Conservation (phyloP, 2,797 vertebrate species). For the Taenioides sp. region DNA sequence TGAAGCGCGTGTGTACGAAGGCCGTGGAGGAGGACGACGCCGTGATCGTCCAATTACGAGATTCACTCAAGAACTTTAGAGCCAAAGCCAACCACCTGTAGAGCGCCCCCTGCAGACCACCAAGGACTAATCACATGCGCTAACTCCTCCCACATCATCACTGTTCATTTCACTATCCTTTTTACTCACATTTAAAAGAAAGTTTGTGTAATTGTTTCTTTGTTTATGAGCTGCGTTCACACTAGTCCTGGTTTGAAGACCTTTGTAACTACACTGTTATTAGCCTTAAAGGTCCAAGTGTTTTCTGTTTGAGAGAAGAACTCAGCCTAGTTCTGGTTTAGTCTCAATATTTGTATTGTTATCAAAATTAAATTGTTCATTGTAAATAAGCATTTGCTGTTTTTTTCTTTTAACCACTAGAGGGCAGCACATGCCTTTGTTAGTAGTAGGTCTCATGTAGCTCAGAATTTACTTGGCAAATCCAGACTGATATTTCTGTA, state of each 20-base stretch:
- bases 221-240: background rate
- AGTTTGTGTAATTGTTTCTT: background rate
- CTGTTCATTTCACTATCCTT: background rate
- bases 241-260: background rate
- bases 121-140: background rate
- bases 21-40: constrained; percentile 57
- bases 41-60: constrained; percentile 45
- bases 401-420: constrained; percentile 38
- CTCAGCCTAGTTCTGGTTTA: background rate
- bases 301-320: too few species aligned
- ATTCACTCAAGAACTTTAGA: constrained; percentile 44
- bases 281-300: too few species aligned
- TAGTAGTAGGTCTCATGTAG: constrained; percentile 12
- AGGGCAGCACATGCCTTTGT: constrained; percentile 42
- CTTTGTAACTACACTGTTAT: too few species aligned
- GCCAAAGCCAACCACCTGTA: constrained; percentile 44
- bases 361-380: background rate
- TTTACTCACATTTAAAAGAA: background rate
- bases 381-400: background rate
- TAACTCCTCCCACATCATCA: background rate
- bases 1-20: constrained; percentile 52
- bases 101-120: background rate
- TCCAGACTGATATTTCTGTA: too few species aligned
- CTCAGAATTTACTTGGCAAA: too few species aligned
- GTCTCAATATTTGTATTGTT: background rate